Base-by-base conservation (phyloP, 2,113 vertebrate species). In the Platycercus adscitus region DNA sequence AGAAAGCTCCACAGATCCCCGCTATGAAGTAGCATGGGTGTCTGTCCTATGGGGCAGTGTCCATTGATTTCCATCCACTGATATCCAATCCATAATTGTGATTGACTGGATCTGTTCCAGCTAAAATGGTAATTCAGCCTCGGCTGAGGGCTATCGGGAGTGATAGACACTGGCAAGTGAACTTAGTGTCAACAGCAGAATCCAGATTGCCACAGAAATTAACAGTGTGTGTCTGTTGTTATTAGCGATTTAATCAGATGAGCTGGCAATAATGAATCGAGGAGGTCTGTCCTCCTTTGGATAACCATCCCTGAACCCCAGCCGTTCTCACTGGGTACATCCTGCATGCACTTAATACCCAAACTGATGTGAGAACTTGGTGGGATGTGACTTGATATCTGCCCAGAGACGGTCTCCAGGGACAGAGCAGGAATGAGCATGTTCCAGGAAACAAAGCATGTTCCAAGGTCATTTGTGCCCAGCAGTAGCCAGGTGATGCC, bases 191-290 rank as follows among this genome's bases (percentile, higher is more conserved):
- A 11, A 29, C 81, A 93, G 94, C 82, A 88, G 81, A 86, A 72
- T 76, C 85, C 94, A 94, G 71, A 85, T 76, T 91, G 88, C 81
- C 79, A n/a, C 6, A 65, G 81, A 88, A 88, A 96, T 96, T 65
- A 93, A 56, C 81, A 56, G 73, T 35, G 81, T 89, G 76, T 89
- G 89, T 55, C 89, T 85, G 73, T 79, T 94, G 81, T 93, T 73
- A 50, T 87, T 50, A 76, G 75, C 46, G 53, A 53, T 14, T 76
- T 90, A 85, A 91, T 11, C 78, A 85, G 89, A 77, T 94, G 92
- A 89, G 87, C 87, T 55, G 84, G 35, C 69, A 79, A 7, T 89
- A 93, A 90, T 91, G 53, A 72, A 61, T 28, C 14, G 26, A 73
- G 87, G 53, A 81, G 66, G 2, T 86, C 75, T 85, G 79, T 46